Evolutionary conservation across 2,888 invertebrate genomes (phyloP), one percentile per base, ranked within the genome.

Genomic region (Andricus curvator): DNA sequence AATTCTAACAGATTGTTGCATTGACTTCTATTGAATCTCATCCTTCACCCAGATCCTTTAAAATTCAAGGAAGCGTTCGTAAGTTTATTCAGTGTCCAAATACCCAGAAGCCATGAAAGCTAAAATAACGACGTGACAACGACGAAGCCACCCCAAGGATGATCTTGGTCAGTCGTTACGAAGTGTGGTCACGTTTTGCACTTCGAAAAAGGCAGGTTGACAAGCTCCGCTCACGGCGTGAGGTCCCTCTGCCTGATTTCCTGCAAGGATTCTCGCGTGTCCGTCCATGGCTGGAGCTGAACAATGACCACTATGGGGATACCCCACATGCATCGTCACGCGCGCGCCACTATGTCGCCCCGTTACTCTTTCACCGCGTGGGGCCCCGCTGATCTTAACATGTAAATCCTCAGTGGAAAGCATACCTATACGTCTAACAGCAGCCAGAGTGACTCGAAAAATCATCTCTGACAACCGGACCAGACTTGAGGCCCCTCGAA

Each of bases 211-310:
- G 67, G 78, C 81, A 81, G 85, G 86, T 87, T 88, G 88, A 88
- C 88, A 90, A 88, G 88, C 88, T 86, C 87, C 87, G 89, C 88
- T 89, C 88, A 85, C 88, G 87, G 88, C 89, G 89, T 89, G 89
- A 89, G 90, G 88, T 90, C 89, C 86, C 85, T 80, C 79, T 84
- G 84, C 84, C 83, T 83, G 87, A 88, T 89, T 86, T 88, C 88
- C 87, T 87, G 88, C 64, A 86, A 87, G 87, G 88, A 87, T 83
- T 85, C 83, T 82, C 84, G 80, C 85, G 82, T 83, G 82, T 83
- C 83, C 78, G 80, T 82, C 83, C 84, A 82, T 82, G 82, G 84
- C 79, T 84, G 80, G 67, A 82, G 87, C 56, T 74, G 74, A 86
- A 90, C 90, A 90, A 89, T 89, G 88, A 88, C 82, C 86, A 85